phyloP scores from a whole-genome alignment of 2,113 vertebrate species.

The cattle (Bos taurus) region ARS-UCD2.0 NC_037346.1:53972501-53973000 shows the following conservation, averaged over 20 bases:
- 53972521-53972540: too few species aligned
- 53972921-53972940: not conserved
- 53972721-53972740: not conserved
- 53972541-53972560: too few species aligned
- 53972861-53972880: accelerated
- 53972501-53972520: too few species aligned
- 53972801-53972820: not conserved
- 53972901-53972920: not conserved
- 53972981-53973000: not conserved
- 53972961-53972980: not conserved
- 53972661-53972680: not conserved
- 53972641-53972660: not conserved
- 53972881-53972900: not conserved
- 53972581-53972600: not conserved
- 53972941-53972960: not conserved
- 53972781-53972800: not conserved
- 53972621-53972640: not conserved
- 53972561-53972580: too few species aligned
- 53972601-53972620: not conserved
- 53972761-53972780: not conserved
- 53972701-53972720: not conserved
- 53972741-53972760: not conserved
- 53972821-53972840: not conserved
- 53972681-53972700: not conserved
- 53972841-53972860: not conserved